Evolutionary conservation across 2,797 vertebrate species (phyloP).

Genomic region (Tolypeutes matacus): DNA sequence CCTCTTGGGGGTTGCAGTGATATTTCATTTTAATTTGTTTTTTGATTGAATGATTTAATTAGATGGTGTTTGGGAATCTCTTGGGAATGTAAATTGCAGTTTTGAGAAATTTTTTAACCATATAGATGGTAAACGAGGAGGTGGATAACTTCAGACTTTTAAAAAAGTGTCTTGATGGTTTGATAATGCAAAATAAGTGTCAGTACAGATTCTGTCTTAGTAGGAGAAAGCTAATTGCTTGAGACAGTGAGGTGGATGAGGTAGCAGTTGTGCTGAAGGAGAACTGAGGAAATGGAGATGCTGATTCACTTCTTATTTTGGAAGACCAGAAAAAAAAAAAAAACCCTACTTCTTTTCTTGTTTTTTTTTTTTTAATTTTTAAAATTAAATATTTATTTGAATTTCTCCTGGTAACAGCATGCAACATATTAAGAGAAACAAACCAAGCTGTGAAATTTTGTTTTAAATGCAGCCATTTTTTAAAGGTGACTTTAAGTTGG

Average conservation of each 20-base stretch:
- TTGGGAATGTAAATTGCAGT: slow-evolving; percentile 81
- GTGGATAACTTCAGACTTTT: slow-evolving; percentile 25
- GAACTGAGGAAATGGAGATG: background rate
- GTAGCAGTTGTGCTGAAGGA: background rate
- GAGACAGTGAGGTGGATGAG: background rate
- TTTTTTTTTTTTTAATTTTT: too few species aligned
- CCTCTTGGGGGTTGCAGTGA: slow-evolving; percentile 62
- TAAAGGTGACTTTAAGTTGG: too few species aligned
- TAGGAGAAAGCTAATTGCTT: slow-evolving; percentile 1
- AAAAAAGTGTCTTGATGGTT: slow-evolving; percentile 32
- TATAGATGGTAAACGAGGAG: slow-evolving; percentile 70
- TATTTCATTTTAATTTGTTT: slow-evolving; percentile 88
- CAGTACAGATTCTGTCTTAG: background rate
- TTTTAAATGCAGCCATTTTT: too few species aligned
- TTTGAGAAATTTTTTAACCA: slow-evolving; percentile 76
- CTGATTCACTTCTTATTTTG: background rate
- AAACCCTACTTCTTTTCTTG: background rate
- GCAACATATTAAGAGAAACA: too few species aligned
- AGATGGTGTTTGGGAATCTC: slow-evolving; percentile 78
- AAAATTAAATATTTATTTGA: too few species aligned
- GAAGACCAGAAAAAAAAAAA: background rate
- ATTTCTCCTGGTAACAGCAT: too few species aligned
- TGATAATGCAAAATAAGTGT: slow-evolving; percentile 34
- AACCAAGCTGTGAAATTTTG: too few species aligned
- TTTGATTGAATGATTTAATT: slow-evolving; percentile 88